These are phyloP conservation scores for Erythrolamprus reginae DNA, from an alignment of 2,113 vertebrate genomes.

Conservation along the genomic window DNA sequence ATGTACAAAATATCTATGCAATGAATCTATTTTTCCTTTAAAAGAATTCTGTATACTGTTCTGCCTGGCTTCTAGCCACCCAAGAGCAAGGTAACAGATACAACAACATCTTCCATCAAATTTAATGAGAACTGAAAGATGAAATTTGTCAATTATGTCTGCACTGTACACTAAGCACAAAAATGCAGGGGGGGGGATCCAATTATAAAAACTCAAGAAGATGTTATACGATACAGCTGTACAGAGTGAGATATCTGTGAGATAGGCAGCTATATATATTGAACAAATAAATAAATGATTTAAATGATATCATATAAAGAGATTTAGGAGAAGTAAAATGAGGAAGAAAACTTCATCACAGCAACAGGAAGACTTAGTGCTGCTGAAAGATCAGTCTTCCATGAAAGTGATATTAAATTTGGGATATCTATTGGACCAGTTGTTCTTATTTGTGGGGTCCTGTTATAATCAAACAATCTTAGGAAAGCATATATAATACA, in stretches of 20 bases:
- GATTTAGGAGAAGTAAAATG: background rate
- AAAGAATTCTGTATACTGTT: too few relatives aligned
- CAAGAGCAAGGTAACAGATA: too few relatives aligned
- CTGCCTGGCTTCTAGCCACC: too few relatives aligned
- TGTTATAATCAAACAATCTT: background rate
- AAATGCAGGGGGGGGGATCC: background rate
- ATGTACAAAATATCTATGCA: too few relatives aligned
- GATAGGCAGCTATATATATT: background rate
- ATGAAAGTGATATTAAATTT: background rate
- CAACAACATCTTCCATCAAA: background rate
- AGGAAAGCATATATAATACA: background rate
- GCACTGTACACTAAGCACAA: background rate
- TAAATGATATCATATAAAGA: background rate
- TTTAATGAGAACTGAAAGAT: background rate
- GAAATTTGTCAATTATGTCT: background rate
- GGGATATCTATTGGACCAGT: background rate
- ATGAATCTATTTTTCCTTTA: background rate
- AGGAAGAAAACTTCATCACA: background rate
- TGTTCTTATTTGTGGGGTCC: background rate
- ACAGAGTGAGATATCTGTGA: background rate
- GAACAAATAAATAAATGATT: too few relatives aligned
- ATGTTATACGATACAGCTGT: background rate
- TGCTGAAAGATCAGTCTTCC: background rate
- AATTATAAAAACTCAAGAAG: background rate
- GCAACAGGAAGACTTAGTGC: background rate